phyloP scores from a whole-genome alignment of 2,888 invertebrate species.

The Thereva nobilitata region DNA sequence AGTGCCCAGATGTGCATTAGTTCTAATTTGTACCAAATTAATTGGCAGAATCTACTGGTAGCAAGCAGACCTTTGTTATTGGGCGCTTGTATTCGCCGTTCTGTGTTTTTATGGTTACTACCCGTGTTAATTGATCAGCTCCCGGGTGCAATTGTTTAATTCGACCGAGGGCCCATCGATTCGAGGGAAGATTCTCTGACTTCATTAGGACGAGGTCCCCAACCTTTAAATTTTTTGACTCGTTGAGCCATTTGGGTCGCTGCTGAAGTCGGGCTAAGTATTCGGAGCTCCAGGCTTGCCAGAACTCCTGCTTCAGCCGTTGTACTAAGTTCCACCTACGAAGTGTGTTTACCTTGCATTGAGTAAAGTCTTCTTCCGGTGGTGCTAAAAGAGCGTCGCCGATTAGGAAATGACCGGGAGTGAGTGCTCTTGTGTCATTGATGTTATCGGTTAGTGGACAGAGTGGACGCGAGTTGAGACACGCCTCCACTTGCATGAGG shows the following conservation, averaged over 20 bases:
- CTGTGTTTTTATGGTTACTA: slow-evolving; percentile 1
- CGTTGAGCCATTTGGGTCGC: not conserved
- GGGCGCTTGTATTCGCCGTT: not conserved
- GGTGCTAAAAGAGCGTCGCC: slow-evolving; percentile 8
- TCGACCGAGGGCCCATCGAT: not conserved
- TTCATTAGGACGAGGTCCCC: not conserved
- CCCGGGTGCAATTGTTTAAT: not conserved
- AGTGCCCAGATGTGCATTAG: too few species aligned
- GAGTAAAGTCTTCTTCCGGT: too few species aligned
- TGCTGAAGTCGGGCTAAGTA: not conserved
- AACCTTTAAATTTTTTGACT: not conserved
- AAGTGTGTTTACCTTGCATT: not conserved
- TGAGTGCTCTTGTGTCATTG: slow-evolving; percentile 2
- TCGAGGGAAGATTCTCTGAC: slow-evolving; percentile 2
- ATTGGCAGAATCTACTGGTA: not conserved
- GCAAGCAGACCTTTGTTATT: slow-evolving; percentile 4
- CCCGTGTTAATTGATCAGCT: not conserved
- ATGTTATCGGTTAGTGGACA: slow-evolving; percentile 1
- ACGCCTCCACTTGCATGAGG: slow-evolving; percentile 9
- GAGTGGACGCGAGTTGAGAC: slow-evolving; percentile 17
- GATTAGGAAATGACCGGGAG: slow-evolving; percentile 29
- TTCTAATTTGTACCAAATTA: too few species aligned
- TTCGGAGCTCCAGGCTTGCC: not conserved
- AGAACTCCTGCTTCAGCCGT: slow-evolving; percentile 10
- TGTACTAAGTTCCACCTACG: slow-evolving; percentile 9